A percentile compares a stretch with the other conserved stretches of the same genome.
These are phyloP conservation scores for Macrotis lagotis DNA, from an alignment of 2,113 vertebrate genomes.

Conservation along the genomic window DNA sequence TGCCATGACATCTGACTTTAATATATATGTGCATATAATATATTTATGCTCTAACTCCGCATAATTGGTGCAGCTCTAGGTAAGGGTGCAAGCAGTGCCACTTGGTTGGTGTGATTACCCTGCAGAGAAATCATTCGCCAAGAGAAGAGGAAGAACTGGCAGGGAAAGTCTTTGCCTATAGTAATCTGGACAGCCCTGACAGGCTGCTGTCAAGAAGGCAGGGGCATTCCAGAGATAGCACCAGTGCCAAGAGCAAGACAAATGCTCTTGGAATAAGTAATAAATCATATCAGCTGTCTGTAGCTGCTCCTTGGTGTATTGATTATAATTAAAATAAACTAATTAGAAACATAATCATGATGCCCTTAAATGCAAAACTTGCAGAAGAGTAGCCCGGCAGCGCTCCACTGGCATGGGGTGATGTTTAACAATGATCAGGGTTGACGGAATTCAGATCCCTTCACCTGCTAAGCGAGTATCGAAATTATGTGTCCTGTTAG, in stretches of 20 bases:
- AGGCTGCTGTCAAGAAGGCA: conserved; percentile 74
- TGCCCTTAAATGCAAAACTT: conserved; percentile 39
- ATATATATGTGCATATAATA: neutral
- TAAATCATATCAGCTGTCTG: conserved; percentile 75
- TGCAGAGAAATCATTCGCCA: conserved; percentile 41
- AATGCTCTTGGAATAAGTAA: conserved; percentile 69
- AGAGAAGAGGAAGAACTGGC: conserved; percentile 55
- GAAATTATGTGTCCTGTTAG: neutral
- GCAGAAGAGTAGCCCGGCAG: conserved; percentile 1
- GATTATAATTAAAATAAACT: conserved; percentile 79
- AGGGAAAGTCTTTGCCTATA: conserved; percentile 62
- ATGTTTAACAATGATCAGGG: conserved; percentile 19
- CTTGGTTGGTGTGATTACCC: conserved; percentile 1
- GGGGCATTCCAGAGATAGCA: conserved; percentile 54
- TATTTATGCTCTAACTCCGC: conserved; percentile 9
- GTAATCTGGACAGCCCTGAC: conserved; percentile 65
- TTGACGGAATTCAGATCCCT: neutral
- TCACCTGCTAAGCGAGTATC: conserved; percentile 20
- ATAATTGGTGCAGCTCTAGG: conserved; percentile 52
- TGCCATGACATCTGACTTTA: neutral
- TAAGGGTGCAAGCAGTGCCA: conserved; percentile 41
- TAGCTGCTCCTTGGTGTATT: conserved; percentile 66
- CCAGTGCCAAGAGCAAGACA: conserved; percentile 69
- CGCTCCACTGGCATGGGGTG: neutral
- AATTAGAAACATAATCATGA: conserved; percentile 70